Evolutionary conservation across 2,888 invertebrate genomes (phyloP).

Genomic region (Campopleginae sp.): DNA sequence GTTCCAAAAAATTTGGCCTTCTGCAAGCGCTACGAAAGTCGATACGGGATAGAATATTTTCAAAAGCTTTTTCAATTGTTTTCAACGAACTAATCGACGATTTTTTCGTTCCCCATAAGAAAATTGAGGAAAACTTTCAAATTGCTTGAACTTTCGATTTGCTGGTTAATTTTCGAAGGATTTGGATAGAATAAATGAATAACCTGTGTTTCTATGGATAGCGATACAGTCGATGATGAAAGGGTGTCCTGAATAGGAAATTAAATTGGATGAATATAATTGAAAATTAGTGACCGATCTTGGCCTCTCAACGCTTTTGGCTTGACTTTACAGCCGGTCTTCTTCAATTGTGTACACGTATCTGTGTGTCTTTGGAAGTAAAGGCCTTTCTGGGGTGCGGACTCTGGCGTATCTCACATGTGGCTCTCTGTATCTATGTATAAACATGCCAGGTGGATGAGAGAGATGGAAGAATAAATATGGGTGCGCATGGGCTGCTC

Average conservation of each 20-base stretch:
- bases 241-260: conserved; percentile 81
- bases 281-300: conserved; percentile 83
- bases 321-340: conserved; percentile 37
- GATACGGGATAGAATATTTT: background rate
- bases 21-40: background rate
- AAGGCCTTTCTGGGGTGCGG: conserved; percentile 37
- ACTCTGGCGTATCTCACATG: conserved; percentile 30
- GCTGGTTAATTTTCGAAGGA: background rate
- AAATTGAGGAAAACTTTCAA: too few species aligned
- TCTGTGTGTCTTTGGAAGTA: conserved; percentile 5
- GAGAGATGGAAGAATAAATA: conserved; percentile 3
- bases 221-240: conserved; percentile 76
- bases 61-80: background rate
- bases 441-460: conserved; percentile 2
- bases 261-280: conserved; percentile 82
- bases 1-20: background rate
- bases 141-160: background rate
- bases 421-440: conserved; percentile 4
- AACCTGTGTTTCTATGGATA: conserved; percentile 15
- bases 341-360: background rate
- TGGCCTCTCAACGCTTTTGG: conserved; percentile 68
- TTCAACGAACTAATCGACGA: background rate
- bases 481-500: conserved; percentile 68
- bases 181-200: background rate
- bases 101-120: background rate